These are phyloP conservation scores for Embidobia sp. DNA, from an alignment of 2,888 invertebrate species.

Conservation along the genomic window DNA sequence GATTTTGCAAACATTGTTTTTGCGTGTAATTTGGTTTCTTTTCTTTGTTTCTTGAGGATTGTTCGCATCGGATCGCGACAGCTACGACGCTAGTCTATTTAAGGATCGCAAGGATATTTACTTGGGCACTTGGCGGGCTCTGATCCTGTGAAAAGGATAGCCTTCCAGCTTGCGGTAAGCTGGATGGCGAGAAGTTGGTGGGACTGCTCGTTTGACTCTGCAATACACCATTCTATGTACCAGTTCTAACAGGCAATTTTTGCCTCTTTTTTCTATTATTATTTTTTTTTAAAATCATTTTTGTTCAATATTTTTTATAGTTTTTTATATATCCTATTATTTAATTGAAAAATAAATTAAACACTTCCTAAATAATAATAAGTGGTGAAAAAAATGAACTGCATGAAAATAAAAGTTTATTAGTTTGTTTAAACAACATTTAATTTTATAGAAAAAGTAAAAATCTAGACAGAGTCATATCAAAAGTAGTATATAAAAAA, in stretches of 20 bases:
- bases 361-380: too few species aligned
- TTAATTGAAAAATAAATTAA: not conserved
- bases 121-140: conserved; percentile 80
- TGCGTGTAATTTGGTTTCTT: not conserved
- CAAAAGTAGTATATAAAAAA: too few species aligned
- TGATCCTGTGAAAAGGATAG: conserved; percentile 81
- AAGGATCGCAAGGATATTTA: conserved; percentile 77
- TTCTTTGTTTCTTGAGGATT: conserved; percentile 1
- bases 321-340: too few species aligned
- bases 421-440: too few species aligned
- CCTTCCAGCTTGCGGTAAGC: conserved; percentile 83
- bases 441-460: too few species aligned
- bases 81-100: conserved; percentile 47
- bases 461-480: too few species aligned
- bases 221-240: conserved; percentile 77
- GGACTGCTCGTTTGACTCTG: conserved; percentile 88
- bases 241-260: conserved; percentile 63
- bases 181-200: conserved; percentile 87
- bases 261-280: conserved; percentile 30
- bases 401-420: too few species aligned
- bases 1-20: not conserved
- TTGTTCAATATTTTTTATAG: too few species aligned
- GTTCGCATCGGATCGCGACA: conserved; percentile 65
- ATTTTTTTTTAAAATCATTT: conserved; percentile 8
- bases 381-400: too few species aligned